Conservation (phyloP, 2,888 invertebrate species). For the Lordiphosa andalusiaca region DNA sequence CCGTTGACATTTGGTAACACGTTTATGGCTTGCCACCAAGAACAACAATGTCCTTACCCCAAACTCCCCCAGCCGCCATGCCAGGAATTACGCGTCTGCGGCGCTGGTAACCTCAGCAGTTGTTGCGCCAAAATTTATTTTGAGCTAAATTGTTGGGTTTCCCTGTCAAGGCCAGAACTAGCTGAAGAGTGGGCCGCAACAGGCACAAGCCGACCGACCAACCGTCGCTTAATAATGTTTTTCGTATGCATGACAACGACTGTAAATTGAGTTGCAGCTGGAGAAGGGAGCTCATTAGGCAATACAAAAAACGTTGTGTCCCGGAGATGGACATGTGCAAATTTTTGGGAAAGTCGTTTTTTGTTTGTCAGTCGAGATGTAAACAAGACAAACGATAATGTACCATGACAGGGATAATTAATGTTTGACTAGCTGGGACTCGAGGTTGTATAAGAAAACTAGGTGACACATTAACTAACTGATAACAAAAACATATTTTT, state of each 20-base stretch:
- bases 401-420: slow-evolving; percentile 23
- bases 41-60: slow-evolving; percentile 29
- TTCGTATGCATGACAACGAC: slow-evolving; percentile 51
- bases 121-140: slow-evolving; percentile 41
- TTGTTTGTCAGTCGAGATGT: slow-evolving; percentile 14
- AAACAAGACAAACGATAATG: slow-evolving; percentile 26
- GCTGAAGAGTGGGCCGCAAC: slow-evolving; percentile 14
- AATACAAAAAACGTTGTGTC: slow-evolving; percentile 5
- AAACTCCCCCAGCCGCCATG: slow-evolving; percentile 2
- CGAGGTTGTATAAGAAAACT: not conserved
- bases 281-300: slow-evolving; percentile 39
- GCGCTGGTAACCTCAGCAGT: slow-evolving; percentile 24
- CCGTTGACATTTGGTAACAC: slow-evolving; percentile 57
- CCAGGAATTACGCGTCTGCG: slow-evolving; percentile 32
- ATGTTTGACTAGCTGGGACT: not conserved
- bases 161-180: slow-evolving; percentile 23
- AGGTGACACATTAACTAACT: too few species aligned
- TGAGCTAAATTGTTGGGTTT: slow-evolving; percentile 50
- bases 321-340: slow-evolving; percentile 1
- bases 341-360: slow-evolving; percentile 6
- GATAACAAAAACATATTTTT: too few species aligned
- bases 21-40: slow-evolving; percentile 25
- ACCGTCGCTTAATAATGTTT: slow-evolving; percentile 42
- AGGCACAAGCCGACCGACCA: slow-evolving; percentile 5
- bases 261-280: slow-evolving; percentile 29